Conservation (phyloP, 2,113 vertebrate species). For the Lamprotornis superbus region DNA sequence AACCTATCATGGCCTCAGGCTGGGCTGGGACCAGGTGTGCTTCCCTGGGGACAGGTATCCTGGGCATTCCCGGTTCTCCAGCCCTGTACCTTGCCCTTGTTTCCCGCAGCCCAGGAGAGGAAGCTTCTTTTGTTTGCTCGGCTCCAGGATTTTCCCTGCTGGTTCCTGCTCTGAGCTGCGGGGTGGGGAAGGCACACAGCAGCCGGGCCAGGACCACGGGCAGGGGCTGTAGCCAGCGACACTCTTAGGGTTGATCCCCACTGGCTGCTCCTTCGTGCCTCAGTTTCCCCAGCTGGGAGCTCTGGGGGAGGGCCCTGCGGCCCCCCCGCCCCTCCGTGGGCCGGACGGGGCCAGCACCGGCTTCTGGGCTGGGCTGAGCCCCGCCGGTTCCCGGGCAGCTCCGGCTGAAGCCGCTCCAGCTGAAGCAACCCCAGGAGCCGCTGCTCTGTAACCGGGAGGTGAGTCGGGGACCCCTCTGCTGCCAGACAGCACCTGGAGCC, state of each 20-base stretch:
- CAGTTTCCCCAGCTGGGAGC: not conserved
- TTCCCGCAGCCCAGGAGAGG: not conserved
- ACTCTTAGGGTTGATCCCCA: accelerated
- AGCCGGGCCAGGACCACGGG: accelerated
- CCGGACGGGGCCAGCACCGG: not conserved
- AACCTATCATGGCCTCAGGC: accelerated
- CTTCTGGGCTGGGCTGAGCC: not conserved
- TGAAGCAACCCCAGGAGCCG: not conserved
- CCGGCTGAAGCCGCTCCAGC: not conserved
- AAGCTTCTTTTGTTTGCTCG: slow-evolving; percentile 15
- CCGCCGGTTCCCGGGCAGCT: not conserved
- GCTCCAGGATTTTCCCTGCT: not conserved
- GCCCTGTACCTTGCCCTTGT: not conserved
- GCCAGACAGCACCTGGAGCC: not conserved
- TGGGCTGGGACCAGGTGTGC: not conserved
- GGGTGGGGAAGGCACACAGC: accelerated
- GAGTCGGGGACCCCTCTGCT: not conserved
- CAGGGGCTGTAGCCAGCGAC: accelerated
- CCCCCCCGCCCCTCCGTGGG: slow-evolving; percentile 3
- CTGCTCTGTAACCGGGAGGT: not conserved
- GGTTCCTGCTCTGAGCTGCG: not conserved
- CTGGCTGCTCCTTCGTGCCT: not conserved
- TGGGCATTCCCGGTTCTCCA: not conserved
- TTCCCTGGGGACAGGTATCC: not conserved
- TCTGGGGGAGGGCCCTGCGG: not conserved